Conservation (phyloP, 2,888 invertebrate genomes). For the Nebria salina region DNA sequence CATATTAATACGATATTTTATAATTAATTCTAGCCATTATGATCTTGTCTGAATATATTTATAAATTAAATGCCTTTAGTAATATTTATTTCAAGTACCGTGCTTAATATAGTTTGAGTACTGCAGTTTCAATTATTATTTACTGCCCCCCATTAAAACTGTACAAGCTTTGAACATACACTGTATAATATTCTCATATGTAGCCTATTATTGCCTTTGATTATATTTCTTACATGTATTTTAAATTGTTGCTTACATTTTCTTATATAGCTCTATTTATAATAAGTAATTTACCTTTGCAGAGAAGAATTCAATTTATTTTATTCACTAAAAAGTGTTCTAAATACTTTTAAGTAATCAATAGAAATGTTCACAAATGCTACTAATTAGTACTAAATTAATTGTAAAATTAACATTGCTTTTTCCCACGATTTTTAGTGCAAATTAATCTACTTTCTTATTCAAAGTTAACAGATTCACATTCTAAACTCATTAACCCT, state of each 20-base stretch:
- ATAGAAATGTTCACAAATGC: background rate
- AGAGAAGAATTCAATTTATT: background rate
- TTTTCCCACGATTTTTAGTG: slow-evolving; percentile 36
- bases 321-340: background rate
- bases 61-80: too few species aligned
- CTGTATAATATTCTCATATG: slow-evolving; percentile 39
- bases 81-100: background rate
- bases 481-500: slow-evolving; percentile 28
- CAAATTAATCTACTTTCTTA: slow-evolving; percentile 39
- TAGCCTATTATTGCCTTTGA: slow-evolving; percentile 19
- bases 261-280: background rate
- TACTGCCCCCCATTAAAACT: slow-evolving; percentile 37
- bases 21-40: too few species aligned
- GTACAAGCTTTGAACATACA: slow-evolving; percentile 27
- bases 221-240: slow-evolving; percentile 1
- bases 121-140: slow-evolving; percentile 33
- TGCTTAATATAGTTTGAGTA: slow-evolving; percentile 21
- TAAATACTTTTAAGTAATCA: background rate
- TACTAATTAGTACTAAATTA: background rate
- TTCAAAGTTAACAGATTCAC: slow-evolving; percentile 34
- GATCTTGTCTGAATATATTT: too few species aligned
- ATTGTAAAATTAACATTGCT: background rate
- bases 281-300: background rate
- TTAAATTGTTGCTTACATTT: background rate
- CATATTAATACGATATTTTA: too few species aligned